phyloP scores from a whole-genome alignment of 1,140 invertebrate species.

The Pogonomyrmex californicus region DNA sequence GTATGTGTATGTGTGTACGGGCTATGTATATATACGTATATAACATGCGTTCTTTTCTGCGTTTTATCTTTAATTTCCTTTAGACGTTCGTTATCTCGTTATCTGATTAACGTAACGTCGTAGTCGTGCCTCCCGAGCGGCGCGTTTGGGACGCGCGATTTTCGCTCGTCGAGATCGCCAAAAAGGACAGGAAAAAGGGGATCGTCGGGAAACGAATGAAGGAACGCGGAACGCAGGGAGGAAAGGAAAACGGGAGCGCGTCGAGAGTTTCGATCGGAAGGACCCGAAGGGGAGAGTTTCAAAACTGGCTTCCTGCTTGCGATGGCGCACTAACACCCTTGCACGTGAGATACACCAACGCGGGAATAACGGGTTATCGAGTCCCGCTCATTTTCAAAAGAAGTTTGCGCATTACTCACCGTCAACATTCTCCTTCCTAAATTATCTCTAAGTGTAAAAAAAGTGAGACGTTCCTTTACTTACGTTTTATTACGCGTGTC shows the following conservation, averaged over 20 bases:
- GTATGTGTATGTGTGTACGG: constrained; percentile 10
- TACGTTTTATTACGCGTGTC: background rate
- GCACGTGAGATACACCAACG: constrained; percentile 20
- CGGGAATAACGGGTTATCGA: constrained; percentile 9
- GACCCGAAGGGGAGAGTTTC: background rate
- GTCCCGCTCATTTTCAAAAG: background rate
- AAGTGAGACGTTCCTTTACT: background rate
- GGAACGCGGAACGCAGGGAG: constrained; percentile 35
- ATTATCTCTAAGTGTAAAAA: constrained; percentile 19
- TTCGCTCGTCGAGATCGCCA: constrained; percentile 37
- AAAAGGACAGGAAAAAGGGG: background rate
- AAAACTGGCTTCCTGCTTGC: constrained; percentile 1
- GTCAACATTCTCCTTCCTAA: constrained; percentile 11
- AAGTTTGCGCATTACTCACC: constrained; percentile 20
- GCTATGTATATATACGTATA: constrained; percentile 60
- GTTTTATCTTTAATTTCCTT: constrained; percentile 44
- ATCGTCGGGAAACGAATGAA: constrained; percentile 16
- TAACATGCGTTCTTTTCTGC: constrained; percentile 41
- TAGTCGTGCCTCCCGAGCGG: constrained; percentile 41
- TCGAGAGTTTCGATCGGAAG: constrained; percentile 42
- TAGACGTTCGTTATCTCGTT: constrained; percentile 49
- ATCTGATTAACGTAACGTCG: constrained; percentile 47
- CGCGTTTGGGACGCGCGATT: background rate
- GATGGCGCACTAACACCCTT: constrained; percentile 4
- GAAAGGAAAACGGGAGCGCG: constrained; percentile 37